Evolutionary conservation across 2,888 invertebrate species (phyloP).

Genomic region (Onthophagus sagittarius): DNA sequence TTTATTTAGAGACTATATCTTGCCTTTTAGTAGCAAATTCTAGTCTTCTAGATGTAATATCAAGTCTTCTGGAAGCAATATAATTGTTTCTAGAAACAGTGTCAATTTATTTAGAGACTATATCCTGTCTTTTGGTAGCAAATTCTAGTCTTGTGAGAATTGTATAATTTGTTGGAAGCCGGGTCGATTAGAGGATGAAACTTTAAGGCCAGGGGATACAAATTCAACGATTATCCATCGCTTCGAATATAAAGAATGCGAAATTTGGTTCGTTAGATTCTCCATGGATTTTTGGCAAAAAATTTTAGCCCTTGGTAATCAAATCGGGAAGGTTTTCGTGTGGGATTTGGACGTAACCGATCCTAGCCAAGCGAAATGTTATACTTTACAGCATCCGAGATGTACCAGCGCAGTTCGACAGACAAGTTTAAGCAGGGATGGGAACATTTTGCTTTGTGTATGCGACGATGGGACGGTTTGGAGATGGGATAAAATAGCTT

Average conservation of each 20-base stretch:
- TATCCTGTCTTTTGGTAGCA: no score
- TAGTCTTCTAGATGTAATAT: no score
- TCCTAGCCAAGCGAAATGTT: constrained; percentile 74
- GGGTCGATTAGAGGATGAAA: constrained; percentile 75
- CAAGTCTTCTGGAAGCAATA: no score
- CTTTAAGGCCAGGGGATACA: constrained; percentile 69
- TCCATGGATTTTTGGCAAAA: constrained; percentile 90
- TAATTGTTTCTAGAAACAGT: no score
- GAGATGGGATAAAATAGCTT: constrained; percentile 56
- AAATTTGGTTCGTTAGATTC: constrained; percentile 97
- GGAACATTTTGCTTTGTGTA: constrained; percentile 80
- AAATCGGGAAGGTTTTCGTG: constrained; percentile 87
- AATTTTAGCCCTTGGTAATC: constrained; percentile 90
- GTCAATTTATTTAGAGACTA: no score
- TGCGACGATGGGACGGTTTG: constrained; percentile 96
- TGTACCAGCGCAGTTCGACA: constrained; percentile 87
- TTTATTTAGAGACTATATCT: no score
- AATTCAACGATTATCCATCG: constrained; percentile 81
- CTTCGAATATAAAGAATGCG: constrained; percentile 92
- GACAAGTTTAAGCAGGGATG: constrained; percentile 81
- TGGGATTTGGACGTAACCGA: constrained; percentile 90
- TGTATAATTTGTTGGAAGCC: constrained; percentile 97
- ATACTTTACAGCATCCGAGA: constrained; percentile 79
- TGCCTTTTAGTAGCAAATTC: no score
- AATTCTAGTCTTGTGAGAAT: constrained; percentile 93